A percentile compares a stretch with the other conserved stretches of the same genome.
Evolutionary conservation across 2,113 vertebrate species (phyloP).

Genomic region (Hystrix brachyura): DNA sequence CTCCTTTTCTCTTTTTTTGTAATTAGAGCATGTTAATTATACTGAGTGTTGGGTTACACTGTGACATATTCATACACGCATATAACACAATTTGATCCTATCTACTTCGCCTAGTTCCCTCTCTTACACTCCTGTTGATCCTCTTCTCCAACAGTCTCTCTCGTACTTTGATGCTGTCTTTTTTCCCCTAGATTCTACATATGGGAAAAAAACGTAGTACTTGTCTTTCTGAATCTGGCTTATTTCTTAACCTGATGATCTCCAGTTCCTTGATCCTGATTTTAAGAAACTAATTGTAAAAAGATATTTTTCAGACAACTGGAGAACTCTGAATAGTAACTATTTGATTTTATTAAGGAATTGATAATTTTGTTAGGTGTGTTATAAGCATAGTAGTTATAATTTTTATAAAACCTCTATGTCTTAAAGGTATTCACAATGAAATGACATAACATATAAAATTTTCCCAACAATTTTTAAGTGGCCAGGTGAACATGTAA

Average conservation of each 20-base stretch:
- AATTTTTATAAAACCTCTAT: not conserved
- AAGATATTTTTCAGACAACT: constrained; percentile 6
- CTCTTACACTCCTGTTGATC: not conserved
- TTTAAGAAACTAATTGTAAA: constrained; percentile 6
- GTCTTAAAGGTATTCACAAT: not conserved
- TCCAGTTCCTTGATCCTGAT: not conserved
- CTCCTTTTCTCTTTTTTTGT: not conserved
- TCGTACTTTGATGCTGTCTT: not conserved
- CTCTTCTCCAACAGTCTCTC: not conserved
- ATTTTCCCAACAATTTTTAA: not conserved
- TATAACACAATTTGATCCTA: not conserved
- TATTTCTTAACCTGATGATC: not conserved
- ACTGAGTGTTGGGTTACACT: not conserved
- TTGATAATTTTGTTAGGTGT: constrained; percentile 22
- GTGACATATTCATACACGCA: not conserved
- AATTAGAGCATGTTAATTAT: not conserved
- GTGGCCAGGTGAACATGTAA: not conserved
- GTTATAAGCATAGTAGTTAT: not conserved
- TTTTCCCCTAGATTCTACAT: not conserved
- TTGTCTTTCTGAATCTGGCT: not conserved
- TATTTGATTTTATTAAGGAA: constrained; percentile 32
- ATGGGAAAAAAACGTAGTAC: not conserved
- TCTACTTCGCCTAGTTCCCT: not conserved
- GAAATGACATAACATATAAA: not conserved
- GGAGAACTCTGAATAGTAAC: not conserved